Percentiles rank a stretch among this genome's conserved stretches.
These are phyloP conservation scores for Sialia sialis DNA, from an alignment of 2,113 vertebrate genomes.

Conservation along the genomic window DNA sequence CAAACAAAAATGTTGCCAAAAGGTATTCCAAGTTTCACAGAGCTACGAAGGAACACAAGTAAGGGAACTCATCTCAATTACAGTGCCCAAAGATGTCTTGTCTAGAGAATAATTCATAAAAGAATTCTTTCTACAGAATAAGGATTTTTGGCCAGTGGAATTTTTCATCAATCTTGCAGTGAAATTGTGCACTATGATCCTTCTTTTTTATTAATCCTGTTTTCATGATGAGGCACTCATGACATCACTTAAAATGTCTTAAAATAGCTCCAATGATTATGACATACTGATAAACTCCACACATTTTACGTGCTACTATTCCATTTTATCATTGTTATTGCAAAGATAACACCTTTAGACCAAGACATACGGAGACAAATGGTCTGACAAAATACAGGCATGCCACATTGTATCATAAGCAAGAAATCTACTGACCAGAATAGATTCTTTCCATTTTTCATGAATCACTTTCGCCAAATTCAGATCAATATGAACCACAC, in stretches of 20 bases:
- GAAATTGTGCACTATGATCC: not conserved
- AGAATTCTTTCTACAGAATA: not conserved
- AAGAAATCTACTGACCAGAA: constrained; percentile 81
- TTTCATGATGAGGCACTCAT: not conserved
- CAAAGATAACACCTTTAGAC: not conserved
- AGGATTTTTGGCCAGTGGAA: not conserved
- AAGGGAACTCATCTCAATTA: not conserved
- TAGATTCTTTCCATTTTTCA: constrained; percentile 95
- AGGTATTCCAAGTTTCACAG: not conserved
- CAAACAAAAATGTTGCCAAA: not conserved
- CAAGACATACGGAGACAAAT: not conserved
- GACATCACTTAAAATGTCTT: not conserved
- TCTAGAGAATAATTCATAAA: not conserved
- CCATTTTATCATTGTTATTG: not conserved
- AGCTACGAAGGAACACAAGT: not conserved
- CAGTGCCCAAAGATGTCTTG: not conserved
- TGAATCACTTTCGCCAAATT: constrained; percentile 91
- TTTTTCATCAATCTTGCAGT: not conserved
- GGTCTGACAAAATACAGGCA: not conserved
- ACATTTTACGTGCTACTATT: not conserved
- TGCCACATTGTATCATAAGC: not conserved
- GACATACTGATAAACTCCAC: not conserved
- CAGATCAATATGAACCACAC: constrained; percentile 90
- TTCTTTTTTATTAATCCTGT: not conserved
- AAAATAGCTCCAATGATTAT: not conserved